phyloP scores from a whole-genome alignment of 2,797 vertebrate genomes.

The Diglossa cyanea region DNA sequence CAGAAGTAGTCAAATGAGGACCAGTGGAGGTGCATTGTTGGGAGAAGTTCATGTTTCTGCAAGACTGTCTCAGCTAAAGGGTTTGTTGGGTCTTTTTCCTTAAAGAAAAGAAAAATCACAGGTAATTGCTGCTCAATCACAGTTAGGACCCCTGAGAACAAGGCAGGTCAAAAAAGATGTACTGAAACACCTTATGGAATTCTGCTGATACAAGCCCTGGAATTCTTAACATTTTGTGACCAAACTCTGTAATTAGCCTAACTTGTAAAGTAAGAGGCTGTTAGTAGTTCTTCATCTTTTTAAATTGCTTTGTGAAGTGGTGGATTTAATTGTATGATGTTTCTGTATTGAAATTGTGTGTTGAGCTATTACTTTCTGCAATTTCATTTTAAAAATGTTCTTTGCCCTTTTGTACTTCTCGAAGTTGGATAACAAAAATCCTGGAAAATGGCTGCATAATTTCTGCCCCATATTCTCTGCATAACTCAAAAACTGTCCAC shows the following conservation, averaged over 20 bases:
- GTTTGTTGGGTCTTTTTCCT: accelerated
- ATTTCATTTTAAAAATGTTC: not conserved
- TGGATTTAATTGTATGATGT: not conserved
- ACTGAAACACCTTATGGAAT: not conserved
- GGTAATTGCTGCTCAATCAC: not conserved
- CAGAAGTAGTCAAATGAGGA: not conserved
- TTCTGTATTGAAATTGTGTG: not conserved
- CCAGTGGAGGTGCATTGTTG: not conserved
- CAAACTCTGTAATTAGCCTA: not conserved
- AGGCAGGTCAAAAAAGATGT: not conserved
- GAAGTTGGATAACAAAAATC: not conserved
- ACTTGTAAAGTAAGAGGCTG: not conserved
- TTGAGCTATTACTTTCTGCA: not conserved
- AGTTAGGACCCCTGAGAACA: not conserved
- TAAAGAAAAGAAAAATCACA: not conserved
- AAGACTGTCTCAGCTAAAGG: not conserved
- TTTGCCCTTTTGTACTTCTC: not conserved
- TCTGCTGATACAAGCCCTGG: not conserved
- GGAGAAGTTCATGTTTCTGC: not conserved
- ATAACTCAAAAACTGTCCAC: not conserved
- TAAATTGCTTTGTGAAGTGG: not conserved
- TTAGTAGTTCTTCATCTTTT: not conserved
- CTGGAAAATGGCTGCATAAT: not conserved
- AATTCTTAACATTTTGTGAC: not conserved
- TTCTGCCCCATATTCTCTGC: not conserved